phyloP scores from a whole-genome alignment of 2,113 vertebrate species.

The Hippoglossus stenolepis region DNA sequence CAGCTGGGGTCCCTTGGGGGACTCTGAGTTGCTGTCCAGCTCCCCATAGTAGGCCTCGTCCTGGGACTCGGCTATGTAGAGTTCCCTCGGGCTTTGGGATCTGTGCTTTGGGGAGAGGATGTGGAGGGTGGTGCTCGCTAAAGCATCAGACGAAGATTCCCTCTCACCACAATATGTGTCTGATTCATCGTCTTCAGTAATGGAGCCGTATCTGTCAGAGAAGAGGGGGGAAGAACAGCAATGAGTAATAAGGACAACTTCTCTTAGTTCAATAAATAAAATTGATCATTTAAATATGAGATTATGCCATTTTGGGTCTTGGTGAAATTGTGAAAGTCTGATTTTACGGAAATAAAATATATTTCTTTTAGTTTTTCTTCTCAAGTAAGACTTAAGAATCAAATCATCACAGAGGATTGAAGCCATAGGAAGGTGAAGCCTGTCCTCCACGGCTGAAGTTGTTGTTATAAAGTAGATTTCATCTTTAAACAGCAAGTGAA shows the following conservation, averaged over 20 bases:
- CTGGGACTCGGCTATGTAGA: constrained; percentile 77
- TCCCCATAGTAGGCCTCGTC: constrained; percentile 71
- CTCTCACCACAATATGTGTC: constrained; percentile 62
- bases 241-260: not conserved
- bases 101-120: constrained; percentile 73
- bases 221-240: constrained; percentile 3
- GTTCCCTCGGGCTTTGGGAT: constrained; percentile 65
- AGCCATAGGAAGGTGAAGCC: too few species aligned
- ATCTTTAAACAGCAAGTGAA: not conserved
- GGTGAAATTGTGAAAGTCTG: not conserved
- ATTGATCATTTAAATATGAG: not conserved
- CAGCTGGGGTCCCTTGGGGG: constrained; percentile 56
- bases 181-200: constrained; percentile 65
- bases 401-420: too few species aligned
- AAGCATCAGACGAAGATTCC: constrained; percentile 58
- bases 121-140: constrained; percentile 86
- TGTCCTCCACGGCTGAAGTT: too few species aligned
- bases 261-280: not conserved
- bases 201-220: constrained; percentile 78
- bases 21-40: constrained; percentile 66
- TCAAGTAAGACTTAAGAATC: too few species aligned
- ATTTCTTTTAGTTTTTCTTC: too few species aligned
- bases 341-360: too few species aligned
- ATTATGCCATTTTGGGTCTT: not conserved
- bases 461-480: too few species aligned